Evolutionary conservation across 2,113 vertebrate species (phyloP).

Genomic region (Excalfactoria chinensis): DNA sequence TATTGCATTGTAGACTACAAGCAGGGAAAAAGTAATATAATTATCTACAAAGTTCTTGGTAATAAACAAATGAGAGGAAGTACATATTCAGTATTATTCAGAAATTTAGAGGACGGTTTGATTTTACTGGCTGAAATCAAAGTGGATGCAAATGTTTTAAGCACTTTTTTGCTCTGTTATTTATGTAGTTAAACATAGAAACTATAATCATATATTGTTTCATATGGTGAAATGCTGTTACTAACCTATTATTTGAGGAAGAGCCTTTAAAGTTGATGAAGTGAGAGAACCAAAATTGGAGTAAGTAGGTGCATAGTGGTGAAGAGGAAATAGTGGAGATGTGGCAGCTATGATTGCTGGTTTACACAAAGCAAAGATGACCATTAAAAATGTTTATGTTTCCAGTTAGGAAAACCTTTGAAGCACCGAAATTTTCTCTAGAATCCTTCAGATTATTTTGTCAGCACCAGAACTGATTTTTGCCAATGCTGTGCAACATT

Average conservation of each 20-base stretch:
- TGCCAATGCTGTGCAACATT: background rate
- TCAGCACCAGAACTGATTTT: background rate
- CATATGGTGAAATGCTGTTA: constrained; percentile 15
- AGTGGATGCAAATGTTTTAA: constrained; percentile 71
- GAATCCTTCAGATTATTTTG: background rate
- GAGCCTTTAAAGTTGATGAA: constrained; percentile 23
- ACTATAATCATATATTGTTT: constrained; percentile 52
- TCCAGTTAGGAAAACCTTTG: background rate
- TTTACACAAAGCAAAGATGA: background rate
- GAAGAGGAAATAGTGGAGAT: background rate
- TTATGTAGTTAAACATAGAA: constrained; percentile 62
- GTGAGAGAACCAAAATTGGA: constrained; percentile 18
- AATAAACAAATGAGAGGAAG: constrained; percentile 41
- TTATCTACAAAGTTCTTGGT: background rate
- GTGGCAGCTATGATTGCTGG: constrained; percentile 2
- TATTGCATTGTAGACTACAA: background rate
- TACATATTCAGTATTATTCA: constrained; percentile 78
- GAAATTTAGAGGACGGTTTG: constrained; percentile 66
- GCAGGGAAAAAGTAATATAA: background rate
- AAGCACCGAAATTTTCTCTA: background rate
- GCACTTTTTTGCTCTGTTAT: constrained; percentile 75
- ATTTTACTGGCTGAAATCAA: constrained; percentile 78
- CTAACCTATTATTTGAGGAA: constrained; percentile 42
- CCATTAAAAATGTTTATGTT: constrained; percentile 4
- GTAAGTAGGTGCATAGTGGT: constrained; percentile 30